Conservation (phyloP, 2,797 vertebrate genomes). For the Bradypodion ventrale region DNA sequence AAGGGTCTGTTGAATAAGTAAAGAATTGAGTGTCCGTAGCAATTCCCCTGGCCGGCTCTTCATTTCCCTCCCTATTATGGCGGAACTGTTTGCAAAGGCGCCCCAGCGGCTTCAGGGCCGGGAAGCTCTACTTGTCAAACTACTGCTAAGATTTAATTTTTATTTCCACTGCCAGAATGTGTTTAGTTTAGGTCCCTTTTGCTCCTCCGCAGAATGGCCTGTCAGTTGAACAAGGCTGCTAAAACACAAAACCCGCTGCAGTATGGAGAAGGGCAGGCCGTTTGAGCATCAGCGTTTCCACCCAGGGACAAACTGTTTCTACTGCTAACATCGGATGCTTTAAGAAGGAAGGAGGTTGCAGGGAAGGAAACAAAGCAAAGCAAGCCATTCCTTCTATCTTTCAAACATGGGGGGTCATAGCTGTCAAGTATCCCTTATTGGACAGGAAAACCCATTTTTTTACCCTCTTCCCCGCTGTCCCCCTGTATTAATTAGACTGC, state of each 20-base stretch:
- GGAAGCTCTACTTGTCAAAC: not conserved
- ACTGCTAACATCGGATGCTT: not conserved
- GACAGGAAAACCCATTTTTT: too few relatives aligned
- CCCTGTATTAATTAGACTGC: too few relatives aligned
- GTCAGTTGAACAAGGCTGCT: not conserved
- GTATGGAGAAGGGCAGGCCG: too few relatives aligned
- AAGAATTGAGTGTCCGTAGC: constrained; percentile 24
- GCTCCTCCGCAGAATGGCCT: rapidly evolving
- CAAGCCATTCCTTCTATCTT: too few relatives aligned
- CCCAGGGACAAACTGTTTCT: not conserved
- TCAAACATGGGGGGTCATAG: too few relatives aligned
- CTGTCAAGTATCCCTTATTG: too few relatives aligned
- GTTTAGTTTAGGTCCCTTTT: rapidly evolving
- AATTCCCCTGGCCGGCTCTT: constrained; percentile 25
- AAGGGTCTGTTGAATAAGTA: constrained; percentile 24
- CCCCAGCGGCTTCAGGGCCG: not conserved
- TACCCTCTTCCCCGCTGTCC: too few relatives aligned
- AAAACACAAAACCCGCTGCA: too few relatives aligned
- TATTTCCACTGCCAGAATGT: not conserved
- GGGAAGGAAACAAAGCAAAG: not conserved
- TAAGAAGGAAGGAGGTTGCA: too few relatives aligned
- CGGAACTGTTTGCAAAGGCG: constrained; percentile 30
- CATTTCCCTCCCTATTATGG: constrained; percentile 2
- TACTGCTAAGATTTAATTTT: rapidly evolving
- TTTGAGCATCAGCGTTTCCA: not conserved